phyloP scores from a whole-genome alignment of 2,888 invertebrate species.

The Icerya purchasi region DNA sequence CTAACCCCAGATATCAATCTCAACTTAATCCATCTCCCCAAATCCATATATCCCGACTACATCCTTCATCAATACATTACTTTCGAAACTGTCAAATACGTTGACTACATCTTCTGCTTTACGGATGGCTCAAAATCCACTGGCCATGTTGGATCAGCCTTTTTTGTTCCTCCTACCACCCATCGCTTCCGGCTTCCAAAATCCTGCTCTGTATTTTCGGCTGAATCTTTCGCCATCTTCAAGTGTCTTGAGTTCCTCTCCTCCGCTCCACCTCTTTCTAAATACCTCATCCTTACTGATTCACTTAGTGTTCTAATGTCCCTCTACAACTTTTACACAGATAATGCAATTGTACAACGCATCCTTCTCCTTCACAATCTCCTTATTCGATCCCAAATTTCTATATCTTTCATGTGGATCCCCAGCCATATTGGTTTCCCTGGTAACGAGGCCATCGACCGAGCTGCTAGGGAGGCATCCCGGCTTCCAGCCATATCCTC shows the following conservation, averaged over 20 bases:
- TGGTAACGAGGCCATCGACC: background rate
- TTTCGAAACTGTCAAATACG: background rate
- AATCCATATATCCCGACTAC: background rate
- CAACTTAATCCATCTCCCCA: background rate
- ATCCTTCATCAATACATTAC: background rate
- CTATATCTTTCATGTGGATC: background rate
- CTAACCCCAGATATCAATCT: background rate
- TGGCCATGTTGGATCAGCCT: no score
- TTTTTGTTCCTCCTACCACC: no score
- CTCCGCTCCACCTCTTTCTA: no score
- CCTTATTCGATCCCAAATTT: background rate
- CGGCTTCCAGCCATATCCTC: background rate
- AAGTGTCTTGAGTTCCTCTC: no score
- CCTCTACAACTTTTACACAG: background rate
- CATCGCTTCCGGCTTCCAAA: no score
- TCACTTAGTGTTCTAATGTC: background rate
- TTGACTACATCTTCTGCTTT: background rate
- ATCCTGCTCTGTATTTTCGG: background rate
- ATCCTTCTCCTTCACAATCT: background rate
- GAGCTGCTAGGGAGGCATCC: background rate
- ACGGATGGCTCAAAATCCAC: no score
- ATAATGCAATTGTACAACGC: background rate
- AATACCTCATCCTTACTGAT: background rate
- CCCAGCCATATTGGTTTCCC: background rate
- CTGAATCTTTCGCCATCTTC: background rate